Base-by-base conservation (phyloP, 2,113 vertebrate genomes). In the Hyaena hyaena region DNA sequence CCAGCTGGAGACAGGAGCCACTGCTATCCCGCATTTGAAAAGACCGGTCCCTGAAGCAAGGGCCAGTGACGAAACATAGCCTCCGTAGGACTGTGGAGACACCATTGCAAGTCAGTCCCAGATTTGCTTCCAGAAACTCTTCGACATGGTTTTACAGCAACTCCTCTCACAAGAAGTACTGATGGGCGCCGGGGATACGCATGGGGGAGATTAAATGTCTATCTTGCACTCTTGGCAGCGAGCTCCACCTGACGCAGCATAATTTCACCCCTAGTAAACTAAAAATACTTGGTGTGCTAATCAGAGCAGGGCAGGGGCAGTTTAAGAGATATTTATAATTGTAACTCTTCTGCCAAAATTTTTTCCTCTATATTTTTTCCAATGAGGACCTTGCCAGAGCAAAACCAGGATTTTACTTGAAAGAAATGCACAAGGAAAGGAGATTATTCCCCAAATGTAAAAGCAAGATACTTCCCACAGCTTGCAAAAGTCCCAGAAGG, bases 1-100 rank as follows among this genome's bases (percentile, higher is more conserved):
- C 99, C 99, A 99, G 98, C 99, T 99, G 97, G 99, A 99, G 90
- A 99, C 99, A 21, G 99, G 99, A 97, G 99, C 99, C 63, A 99
- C 99, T 66, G 99, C 99, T 73, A 99, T 99, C 89, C 99, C 99
- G 93, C 99, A 99, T 98, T 99, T 99, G 98, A 99, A 99, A 95
- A 99, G 97, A 92, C 99, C 99, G 95, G 99, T 99, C 96, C 99
- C 99, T 69, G 99, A 99, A 84, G 99, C 99, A 98, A 99, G 98
- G 88, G 99, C 99, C 99, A 99, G 98, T 3, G 99, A 99, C 69
- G 99, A 98, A 66, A 99, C 99, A 6, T 99, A 99, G 7, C 99
- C 99, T 88, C 99, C 99, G 11, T 99, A 99, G 43, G 99, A 99
- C 99, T 99, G 98, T 92, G 80, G 97, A 97, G 96, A 98, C 98